A percentile compares a stretch with the other conserved stretches of the same genome.
Conservation (phyloP, 2,113 vertebrate genomes). For the Chaenocephalus aceratus region DNA sequence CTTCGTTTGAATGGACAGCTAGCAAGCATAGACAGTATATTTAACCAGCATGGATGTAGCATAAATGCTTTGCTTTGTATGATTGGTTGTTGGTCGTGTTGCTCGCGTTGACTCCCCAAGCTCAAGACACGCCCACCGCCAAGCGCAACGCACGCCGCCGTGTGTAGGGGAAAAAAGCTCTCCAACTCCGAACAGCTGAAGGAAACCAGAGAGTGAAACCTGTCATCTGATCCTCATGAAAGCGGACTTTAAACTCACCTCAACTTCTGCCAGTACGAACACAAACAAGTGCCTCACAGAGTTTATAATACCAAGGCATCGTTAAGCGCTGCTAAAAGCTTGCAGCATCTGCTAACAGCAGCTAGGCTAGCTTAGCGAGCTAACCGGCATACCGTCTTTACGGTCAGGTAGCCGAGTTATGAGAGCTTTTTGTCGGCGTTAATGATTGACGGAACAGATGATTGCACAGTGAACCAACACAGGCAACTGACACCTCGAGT, state of each 20-base stretch:
- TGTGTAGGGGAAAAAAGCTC: not conserved
- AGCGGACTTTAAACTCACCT: not conserved
- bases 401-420: not conserved
- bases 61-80: too few relatives aligned
- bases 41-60: too few relatives aligned
- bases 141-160: too few relatives aligned
- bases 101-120: too few relatives aligned
- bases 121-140: too few relatives aligned
- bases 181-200: constrained; percentile 2
- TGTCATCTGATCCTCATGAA: not conserved
- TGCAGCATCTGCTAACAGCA: constrained; percentile 47
- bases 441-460: constrained; percentile 23
- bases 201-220: not conserved
- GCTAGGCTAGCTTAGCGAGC: constrained; percentile 50
- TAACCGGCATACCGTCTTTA: constrained; percentile 9
- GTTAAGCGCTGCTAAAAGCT: not conserved
- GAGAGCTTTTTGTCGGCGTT: not conserved
- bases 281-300: rapidly evolving
- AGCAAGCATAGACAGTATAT: too few relatives aligned
- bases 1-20: too few relatives aligned
- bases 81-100: too few relatives aligned
- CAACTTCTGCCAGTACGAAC: not conserved
- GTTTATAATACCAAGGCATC: not conserved
- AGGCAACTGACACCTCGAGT: not conserved
- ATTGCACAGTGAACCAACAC: constrained; percentile 4